A percentile compares a stretch with the other conserved stretches of the same genome.
Conservation (phyloP, 2,797 vertebrate genomes). For the Tapera naevia region DNA sequence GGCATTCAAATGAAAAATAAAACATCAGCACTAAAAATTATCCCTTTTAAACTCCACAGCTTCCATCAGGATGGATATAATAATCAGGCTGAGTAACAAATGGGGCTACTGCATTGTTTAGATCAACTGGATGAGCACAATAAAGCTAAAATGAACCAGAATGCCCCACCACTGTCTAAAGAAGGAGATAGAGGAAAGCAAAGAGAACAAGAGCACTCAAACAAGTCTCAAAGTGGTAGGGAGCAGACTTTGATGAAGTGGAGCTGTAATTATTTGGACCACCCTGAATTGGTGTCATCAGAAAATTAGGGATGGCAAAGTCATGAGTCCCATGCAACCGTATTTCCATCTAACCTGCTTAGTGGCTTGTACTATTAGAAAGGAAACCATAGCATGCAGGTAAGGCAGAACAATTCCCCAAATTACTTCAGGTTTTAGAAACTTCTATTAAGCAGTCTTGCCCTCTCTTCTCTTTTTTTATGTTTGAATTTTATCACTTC, state of each 20-base stretch:
- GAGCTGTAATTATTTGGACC: neutral
- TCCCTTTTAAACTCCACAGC: neutral
- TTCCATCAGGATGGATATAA: neutral
- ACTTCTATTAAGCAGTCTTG: neutral
- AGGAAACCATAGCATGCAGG: neutral
- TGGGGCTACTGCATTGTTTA: neutral
- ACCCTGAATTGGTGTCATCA: neutral
- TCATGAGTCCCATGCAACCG: fast-evolving
- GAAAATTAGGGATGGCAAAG: neutral
- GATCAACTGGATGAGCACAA: neutral
- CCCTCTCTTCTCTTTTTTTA: neutral
- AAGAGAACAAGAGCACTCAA: neutral
- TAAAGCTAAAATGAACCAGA: slow-evolving; percentile 5
- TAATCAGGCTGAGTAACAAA: neutral
- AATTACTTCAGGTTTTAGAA: neutral
- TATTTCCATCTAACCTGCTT: neutral
- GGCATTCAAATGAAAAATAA: slow-evolving; percentile 20
- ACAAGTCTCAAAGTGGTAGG: neutral
- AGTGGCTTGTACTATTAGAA: neutral
- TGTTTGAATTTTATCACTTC: neutral
- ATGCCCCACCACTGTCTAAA: neutral
- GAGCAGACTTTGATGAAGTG: neutral
- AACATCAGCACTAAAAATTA: neutral
- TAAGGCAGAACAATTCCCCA: neutral
- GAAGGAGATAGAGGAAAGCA: neutral